Percentiles rank a stretch among this genome's conserved stretches.
These are phyloP conservation scores for Hexactinellida sp. DNA, from an alignment of 37 sponge, comb jelly and placozoan species.

Conservation along the genomic window DNA sequence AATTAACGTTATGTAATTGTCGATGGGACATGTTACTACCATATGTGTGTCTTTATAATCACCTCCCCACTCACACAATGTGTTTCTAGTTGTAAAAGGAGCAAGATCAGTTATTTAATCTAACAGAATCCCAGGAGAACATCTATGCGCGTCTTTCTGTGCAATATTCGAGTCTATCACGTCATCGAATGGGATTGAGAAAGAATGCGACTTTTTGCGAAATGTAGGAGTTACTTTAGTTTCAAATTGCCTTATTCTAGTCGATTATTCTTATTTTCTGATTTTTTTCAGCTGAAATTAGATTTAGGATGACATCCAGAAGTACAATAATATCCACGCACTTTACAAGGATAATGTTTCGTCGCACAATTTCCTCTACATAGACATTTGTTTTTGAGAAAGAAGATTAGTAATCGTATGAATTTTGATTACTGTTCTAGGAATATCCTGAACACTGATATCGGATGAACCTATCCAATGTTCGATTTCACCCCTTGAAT, in stretches of 20 bases:
- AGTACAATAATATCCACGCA: not conserved
- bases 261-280: not conserved
- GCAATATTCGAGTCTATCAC: not conserved
- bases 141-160: not conserved
- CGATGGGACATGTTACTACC: not conserved
- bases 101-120: not conserved
- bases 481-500: not conserved
- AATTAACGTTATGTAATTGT: not conserved
- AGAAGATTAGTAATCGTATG: not conserved
- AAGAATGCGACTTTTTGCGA: not conserved
- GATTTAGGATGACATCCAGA: not conserved
- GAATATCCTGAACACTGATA: not conserved
- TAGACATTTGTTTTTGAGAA: not conserved
- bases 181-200: not conserved
- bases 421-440: not conserved
- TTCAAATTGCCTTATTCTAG: not conserved
- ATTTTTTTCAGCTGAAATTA: not conserved
- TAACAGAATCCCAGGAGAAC: not conserved
- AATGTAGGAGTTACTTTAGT: not conserved
- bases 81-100: not conserved
- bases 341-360: not conserved
- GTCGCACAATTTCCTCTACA: not conserved
- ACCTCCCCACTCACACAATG: constrained; percentile 8
- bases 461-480: not conserved
- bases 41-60: not conserved